These are phyloP conservation scores for Chionis minor DNA, from an alignment of 2,113 vertebrate genomes.

Conservation along the genomic window DNA sequence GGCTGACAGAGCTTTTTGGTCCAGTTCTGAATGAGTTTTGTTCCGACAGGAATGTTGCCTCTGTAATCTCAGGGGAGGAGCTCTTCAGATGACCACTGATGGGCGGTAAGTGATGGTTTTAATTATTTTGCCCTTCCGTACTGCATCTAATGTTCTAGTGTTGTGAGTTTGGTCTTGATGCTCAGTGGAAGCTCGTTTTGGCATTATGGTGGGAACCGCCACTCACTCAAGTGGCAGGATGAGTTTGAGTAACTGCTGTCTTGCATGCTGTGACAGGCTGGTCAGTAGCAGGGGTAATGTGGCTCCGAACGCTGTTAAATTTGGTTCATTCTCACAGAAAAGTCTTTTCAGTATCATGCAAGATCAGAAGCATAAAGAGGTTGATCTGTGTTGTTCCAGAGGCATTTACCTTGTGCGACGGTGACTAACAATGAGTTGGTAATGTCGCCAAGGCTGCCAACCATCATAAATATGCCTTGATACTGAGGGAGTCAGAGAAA, in stretches of 20 bases:
- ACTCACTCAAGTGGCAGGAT: fast-evolving
- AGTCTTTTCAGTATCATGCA: neutral
- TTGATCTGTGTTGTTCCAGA: neutral
- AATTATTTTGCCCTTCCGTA: neutral
- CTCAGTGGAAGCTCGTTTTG: neutral
- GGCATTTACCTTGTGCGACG: neutral
- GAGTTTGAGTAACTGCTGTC: neutral
- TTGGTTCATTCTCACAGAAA: neutral
- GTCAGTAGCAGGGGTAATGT: neutral
- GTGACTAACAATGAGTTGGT: neutral
- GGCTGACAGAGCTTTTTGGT: neutral
- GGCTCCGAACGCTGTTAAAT: neutral
- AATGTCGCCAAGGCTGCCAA: neutral
- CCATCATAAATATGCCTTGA: neutral
- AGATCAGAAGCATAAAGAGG: neutral
- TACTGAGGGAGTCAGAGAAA: conserved; percentile 20
- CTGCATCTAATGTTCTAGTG: neutral
- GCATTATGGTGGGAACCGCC: neutral
- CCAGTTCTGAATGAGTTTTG: neutral
- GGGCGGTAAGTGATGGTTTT: conserved; percentile 74
- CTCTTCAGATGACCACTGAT: conserved; percentile 90
- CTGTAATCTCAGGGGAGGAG: conserved; percentile 93
- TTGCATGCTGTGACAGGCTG: neutral
- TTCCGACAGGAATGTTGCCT: conserved; percentile 89
- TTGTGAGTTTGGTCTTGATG: neutral